Conservation (phyloP, 2,888 invertebrate genomes). For the Epistrophe eligans region DNA sequence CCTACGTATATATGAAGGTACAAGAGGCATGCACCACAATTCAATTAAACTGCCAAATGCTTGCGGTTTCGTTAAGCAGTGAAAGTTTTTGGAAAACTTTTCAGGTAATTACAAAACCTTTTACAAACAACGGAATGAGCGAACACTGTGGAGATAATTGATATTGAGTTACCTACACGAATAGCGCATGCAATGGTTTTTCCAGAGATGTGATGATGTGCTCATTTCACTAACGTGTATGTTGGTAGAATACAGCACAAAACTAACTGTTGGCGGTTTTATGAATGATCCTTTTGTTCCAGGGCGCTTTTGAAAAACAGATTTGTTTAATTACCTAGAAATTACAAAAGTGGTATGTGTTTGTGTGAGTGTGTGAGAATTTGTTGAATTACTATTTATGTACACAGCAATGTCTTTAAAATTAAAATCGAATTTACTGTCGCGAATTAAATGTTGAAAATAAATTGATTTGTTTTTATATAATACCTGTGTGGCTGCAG, state of each 20-base stretch:
- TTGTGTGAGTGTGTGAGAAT: neutral
- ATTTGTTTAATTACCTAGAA: slow-evolving; percentile 38
- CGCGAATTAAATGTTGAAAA: too few species aligned
- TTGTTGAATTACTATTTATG: neutral
- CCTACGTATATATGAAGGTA: neutral
- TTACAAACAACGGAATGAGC: slow-evolving; percentile 53
- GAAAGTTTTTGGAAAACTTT: slow-evolving; percentile 67
- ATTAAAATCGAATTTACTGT: neutral
- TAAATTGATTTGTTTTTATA: too few species aligned
- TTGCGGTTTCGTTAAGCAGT: slow-evolving; percentile 55
- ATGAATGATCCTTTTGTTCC: slow-evolving; percentile 37
- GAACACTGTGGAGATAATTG: slow-evolving; percentile 59
- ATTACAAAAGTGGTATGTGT: neutral
- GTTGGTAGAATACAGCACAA: neutral
- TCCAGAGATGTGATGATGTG: slow-evolving; percentile 38
- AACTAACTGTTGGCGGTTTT: slow-evolving; percentile 33
- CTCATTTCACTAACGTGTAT: slow-evolving; percentile 25
- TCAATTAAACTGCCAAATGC: slow-evolving; percentile 62
- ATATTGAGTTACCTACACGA: slow-evolving; percentile 62
- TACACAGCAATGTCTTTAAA: neutral
- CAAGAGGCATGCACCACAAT: slow-evolving; percentile 46
- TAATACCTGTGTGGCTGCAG: too few species aligned
- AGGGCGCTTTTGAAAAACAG: slow-evolving; percentile 35
- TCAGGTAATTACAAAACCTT: slow-evolving; percentile 69
- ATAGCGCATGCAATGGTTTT: slow-evolving; percentile 46